These are phyloP conservation scores for Iguana delicatissima DNA, from an alignment of 2,797 vertebrate species.

Conservation along the genomic window DNA sequence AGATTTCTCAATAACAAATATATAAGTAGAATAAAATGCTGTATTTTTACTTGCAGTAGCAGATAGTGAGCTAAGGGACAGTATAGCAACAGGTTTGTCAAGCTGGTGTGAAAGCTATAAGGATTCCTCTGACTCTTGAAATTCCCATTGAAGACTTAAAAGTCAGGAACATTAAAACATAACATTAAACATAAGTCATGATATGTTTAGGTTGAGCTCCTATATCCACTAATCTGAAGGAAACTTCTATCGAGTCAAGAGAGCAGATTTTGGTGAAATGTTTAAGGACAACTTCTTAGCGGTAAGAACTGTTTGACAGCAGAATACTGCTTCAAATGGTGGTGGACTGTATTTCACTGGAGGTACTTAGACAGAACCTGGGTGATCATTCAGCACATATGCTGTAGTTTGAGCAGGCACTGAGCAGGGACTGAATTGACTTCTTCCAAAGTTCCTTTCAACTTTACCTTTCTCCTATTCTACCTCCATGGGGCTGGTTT, in stretches of 20 bases:
- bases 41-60: background rate
- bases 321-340: background rate
- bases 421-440: background rate
- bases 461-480: background rate
- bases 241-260: background rate
- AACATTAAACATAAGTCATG: background rate
- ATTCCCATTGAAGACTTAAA: background rate
- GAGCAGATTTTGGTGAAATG: background rate
- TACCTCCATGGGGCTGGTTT: background rate
- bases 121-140: background rate
- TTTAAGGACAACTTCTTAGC: background rate
- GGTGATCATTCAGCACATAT: no score
- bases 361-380: background rate
- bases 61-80: background rate
- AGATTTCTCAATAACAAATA: background rate
- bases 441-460: background rate
- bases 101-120: background rate
- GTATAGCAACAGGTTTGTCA: background rate
- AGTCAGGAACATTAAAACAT: no score
- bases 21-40: no score
- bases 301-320: background rate
- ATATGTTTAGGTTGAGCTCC: background rate
- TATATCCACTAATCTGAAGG: background rate
- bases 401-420: background rate
- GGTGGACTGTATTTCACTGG: background rate